These are phyloP conservation scores for Limnodromus scolopaceus DNA, from an alignment of 2,797 vertebrate species.

Conservation along the genomic window DNA sequence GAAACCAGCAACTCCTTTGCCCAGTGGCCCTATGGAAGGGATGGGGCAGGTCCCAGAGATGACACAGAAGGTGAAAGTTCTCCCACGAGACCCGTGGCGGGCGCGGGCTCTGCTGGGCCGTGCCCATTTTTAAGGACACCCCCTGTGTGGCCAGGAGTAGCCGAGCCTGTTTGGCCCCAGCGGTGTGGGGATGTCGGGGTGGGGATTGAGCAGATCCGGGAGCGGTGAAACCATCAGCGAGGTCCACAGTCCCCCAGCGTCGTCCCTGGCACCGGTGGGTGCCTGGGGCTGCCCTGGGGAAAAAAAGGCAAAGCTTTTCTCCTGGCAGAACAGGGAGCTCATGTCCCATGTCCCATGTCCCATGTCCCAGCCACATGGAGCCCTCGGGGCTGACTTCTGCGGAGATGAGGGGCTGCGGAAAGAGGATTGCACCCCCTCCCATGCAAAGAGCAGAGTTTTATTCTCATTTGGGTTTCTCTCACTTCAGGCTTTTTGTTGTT, in stretches of 20 bases:
- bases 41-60: not conserved
- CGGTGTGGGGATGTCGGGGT: rapidly evolving
- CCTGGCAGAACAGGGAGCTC: rapidly evolving
- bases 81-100: rapidly evolving
- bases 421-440: rapidly evolving
- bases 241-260: rapidly evolving
- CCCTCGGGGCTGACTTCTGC: not conserved
- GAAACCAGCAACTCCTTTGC: not conserved
- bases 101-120: not conserved
- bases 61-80: not conserved
- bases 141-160: not conserved
- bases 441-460: not conserved
- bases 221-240: not conserved
- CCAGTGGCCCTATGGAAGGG: not conserved
- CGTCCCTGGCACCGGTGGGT: rapidly evolving
- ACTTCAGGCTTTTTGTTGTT: not conserved
- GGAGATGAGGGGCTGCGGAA: not conserved
- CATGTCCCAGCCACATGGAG: not conserved
- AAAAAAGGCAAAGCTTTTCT: not conserved
- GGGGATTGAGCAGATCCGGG: not conserved
- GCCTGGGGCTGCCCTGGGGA: not conserved
- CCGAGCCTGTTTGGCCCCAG: not conserved
- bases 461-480: not conserved
- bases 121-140: not conserved
- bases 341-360: not conserved